Evolutionary conservation across 2,113 vertebrate species (phyloP).

Genomic region (Psilopsiagon aurifrons): DNA sequence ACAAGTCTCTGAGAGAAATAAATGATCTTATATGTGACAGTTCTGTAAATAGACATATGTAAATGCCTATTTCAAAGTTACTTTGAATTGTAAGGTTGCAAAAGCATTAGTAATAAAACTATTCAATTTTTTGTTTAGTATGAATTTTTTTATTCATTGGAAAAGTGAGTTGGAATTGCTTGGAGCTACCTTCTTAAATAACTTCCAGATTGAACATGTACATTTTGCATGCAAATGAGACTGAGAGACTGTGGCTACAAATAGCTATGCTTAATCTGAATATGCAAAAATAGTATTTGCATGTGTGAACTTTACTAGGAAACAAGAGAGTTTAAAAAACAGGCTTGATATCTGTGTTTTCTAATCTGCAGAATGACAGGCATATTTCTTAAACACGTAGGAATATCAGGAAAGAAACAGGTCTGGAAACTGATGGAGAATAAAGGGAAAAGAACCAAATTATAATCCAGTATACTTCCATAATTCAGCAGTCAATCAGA

Average conservation of each 20-base stretch:
- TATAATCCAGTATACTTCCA: background rate
- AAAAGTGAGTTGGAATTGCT: background rate
- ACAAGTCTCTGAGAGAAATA: background rate
- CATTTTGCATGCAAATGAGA: background rate
- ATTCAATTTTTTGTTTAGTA: background rate
- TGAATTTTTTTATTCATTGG: background rate
- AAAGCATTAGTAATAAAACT: background rate
- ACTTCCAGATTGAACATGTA: background rate
- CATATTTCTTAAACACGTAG: background rate
- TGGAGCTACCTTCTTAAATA: background rate
- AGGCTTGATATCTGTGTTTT: background rate
- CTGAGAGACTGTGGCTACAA: background rate
- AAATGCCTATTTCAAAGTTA: background rate
- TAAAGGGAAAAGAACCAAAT: background rate
- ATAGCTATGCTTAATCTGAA: slow-evolving; percentile 31
- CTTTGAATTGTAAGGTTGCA: background rate
- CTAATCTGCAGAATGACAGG: background rate
- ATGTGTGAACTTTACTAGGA: slow-evolving; percentile 6
- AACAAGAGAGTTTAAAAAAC: background rate
- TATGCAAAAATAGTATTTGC: slow-evolving; percentile 43
- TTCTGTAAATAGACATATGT: background rate
- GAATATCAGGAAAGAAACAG: background rate
- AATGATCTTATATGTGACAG: background rate
- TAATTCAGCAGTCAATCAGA: background rate
- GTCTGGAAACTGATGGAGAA: background rate